phyloP scores from a whole-genome alignment of 2,888 invertebrate genomes.

The Ophion ellenae region DNA sequence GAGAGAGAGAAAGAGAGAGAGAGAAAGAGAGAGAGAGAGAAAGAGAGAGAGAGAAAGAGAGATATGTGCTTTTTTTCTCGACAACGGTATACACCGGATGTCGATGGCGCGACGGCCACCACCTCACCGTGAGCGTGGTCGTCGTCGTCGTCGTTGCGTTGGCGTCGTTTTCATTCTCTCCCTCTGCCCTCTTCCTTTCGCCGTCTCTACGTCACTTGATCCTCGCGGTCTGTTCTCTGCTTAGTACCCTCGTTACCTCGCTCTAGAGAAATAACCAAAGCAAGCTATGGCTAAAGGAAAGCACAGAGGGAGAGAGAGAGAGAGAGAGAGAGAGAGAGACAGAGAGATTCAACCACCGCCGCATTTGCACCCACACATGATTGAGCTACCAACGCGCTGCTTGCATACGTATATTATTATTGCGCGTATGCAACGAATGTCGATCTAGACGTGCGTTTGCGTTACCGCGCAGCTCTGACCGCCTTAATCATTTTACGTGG shows the following conservation, averaged over 20 bases:
- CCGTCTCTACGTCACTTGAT: slow-evolving; percentile 18
- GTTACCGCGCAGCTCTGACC: too few species aligned
- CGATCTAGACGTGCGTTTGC: neutral
- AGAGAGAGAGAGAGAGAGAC: slow-evolving; percentile 8
- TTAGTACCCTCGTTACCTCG: slow-evolving; percentile 57
- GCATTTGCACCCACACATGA: slow-evolving; percentile 51
- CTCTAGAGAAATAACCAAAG: slow-evolving; percentile 25
- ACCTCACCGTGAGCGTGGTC: slow-evolving; percentile 27
- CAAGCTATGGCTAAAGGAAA: slow-evolving; percentile 5
- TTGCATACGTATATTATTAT: neutral
- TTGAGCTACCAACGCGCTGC: slow-evolving; percentile 41
- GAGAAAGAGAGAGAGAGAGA: slow-evolving; percentile 19
- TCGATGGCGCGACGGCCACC: slow-evolving; percentile 42
- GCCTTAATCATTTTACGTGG: too few species aligned
- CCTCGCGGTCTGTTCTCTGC: slow-evolving; percentile 18
- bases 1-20: slow-evolving; percentile 9
- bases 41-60: slow-evolving; percentile 4
- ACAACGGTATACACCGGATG: slow-evolving; percentile 20
- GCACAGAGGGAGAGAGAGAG: slow-evolving; percentile 11
- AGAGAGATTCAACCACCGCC: slow-evolving; percentile 35
- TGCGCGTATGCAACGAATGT: too few species aligned
- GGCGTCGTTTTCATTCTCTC: slow-evolving; percentile 29
- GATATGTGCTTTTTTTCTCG: slow-evolving; percentile 47
- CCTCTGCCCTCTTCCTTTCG: slow-evolving; percentile 17
- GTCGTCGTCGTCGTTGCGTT: slow-evolving; percentile 24